phyloP scores from a whole-genome alignment of 2,113 vertebrate genomes.

The Eurystomus gularis region DNA sequence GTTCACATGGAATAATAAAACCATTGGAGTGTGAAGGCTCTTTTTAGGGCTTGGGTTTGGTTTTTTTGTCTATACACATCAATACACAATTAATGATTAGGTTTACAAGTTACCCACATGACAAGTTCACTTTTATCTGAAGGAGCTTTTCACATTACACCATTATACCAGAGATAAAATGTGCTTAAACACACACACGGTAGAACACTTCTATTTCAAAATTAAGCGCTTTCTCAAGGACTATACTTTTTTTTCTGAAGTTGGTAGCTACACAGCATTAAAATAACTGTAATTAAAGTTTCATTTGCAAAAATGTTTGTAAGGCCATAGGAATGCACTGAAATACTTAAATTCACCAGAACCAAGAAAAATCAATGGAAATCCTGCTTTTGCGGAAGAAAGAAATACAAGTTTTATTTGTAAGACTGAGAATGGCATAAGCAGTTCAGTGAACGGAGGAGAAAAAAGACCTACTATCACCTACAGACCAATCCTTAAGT shows the following conservation, averaged over 20 bases:
- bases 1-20: constrained; percentile 80
- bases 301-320: constrained; percentile 59
- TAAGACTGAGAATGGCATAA: constrained; percentile 29
- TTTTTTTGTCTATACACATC: constrained; percentile 73
- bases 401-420: constrained; percentile 60
- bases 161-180: constrained; percentile 62
- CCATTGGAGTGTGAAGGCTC: neutral
- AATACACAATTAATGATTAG: constrained; percentile 75
- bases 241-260: constrained; percentile 56
- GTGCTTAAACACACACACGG: constrained; percentile 65
- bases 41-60: neutral
- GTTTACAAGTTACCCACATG: constrained; percentile 71
- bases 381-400: constrained; percentile 53
- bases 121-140: constrained; percentile 70
- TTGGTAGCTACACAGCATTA: constrained; percentile 68
- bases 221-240: constrained; percentile 44
- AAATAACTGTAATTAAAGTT: constrained; percentile 62
- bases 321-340: constrained; percentile 76
- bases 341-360: constrained; percentile 53
- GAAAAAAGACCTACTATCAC: constrained; percentile 27
- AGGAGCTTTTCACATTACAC: constrained; percentile 67
- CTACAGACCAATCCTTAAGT: constrained; percentile 38
- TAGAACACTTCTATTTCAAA: constrained; percentile 67
- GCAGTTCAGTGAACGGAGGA: constrained; percentile 46
- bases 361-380: constrained; percentile 36